phyloP scores from a whole-genome alignment of 2,113 vertebrate genomes.

The Platysternon megacephalum region DNA sequence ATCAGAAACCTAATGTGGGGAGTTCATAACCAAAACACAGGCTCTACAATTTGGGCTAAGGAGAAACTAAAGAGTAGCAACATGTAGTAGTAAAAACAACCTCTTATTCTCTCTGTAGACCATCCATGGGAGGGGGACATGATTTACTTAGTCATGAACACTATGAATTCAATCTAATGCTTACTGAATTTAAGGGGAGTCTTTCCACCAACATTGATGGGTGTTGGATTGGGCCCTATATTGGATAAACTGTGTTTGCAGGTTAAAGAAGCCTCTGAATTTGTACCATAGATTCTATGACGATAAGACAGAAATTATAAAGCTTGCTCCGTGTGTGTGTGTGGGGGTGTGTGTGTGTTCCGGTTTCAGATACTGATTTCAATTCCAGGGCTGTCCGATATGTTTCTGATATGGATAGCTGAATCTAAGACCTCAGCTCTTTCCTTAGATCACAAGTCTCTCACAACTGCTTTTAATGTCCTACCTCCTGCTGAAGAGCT shows the following conservation, averaged over 20 bases:
- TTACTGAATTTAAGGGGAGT: neutral
- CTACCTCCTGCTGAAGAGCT: neutral
- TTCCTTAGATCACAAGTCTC: neutral
- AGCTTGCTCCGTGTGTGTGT: neutral
- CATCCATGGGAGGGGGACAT: neutral
- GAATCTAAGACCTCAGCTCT: neutral
- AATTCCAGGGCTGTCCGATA: neutral
- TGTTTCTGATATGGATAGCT: neutral
- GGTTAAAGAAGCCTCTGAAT: neutral
- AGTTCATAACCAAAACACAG: neutral
- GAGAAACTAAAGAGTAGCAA: neutral
- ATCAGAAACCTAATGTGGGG: neutral
- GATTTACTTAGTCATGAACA: neutral
- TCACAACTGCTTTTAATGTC: neutral
- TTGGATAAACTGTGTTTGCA: neutral
- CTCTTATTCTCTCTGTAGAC: neutral
- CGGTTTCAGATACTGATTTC: neutral
- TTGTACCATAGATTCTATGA: neutral
- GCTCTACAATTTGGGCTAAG: neutral
- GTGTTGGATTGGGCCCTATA: neutral
- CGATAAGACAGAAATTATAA: neutral
- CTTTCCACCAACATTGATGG: neutral
- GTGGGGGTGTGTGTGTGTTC: accelerated
- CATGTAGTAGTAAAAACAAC: neutral
- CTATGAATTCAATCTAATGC: neutral